Percentiles rank a stretch among this genome's conserved stretches.
Conservation (phyloP, 2,888 invertebrate species). For the Megastigmus dorsalis region DNA sequence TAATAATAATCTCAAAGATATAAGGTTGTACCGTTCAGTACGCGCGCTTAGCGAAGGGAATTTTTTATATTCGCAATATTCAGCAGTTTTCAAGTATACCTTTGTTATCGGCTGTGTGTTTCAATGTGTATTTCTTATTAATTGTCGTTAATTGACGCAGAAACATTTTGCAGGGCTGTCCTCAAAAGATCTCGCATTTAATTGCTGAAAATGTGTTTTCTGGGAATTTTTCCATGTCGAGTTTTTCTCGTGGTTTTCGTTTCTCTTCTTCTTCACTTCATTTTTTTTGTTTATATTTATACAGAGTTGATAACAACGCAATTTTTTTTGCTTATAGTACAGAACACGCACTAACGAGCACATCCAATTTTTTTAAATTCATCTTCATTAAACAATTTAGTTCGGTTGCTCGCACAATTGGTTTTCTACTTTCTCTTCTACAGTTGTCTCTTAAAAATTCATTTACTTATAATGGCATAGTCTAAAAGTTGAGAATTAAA, state of each 20-base stretch:
- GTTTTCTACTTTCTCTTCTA: too few species aligned
- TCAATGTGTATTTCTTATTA: neutral
- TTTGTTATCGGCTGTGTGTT: neutral
- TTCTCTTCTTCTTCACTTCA: neutral
- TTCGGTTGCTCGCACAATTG: neutral
- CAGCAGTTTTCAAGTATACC: constrained; percentile 9
- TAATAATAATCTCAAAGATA: constrained; percentile 10
- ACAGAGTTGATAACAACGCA: constrained; percentile 19
- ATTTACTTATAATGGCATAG: neutral
- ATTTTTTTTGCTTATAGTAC: neutral
- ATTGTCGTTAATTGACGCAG: constrained; percentile 42
- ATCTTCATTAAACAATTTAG: constrained; percentile 42
- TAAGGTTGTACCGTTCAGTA: too few species aligned
- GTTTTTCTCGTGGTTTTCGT: neutral
- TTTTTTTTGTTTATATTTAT: constrained; percentile 1
- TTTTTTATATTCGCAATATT: constrained; percentile 22
- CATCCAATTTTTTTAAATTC: constrained; percentile 39
- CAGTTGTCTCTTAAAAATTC: too few species aligned
- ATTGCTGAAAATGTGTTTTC: constrained; percentile 27
- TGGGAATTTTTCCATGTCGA: neutral
- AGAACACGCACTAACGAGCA: constrained; percentile 15
- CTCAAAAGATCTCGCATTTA: constrained; percentile 37
- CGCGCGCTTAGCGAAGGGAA: constrained; percentile 9
- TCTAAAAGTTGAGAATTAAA: too few species aligned
- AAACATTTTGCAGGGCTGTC: constrained; percentile 37